A percentile compares a stretch with the other conserved stretches of the same genome.
Conservation (phyloP, 2,113 vertebrate species). For the Scomber scombrus region DNA sequence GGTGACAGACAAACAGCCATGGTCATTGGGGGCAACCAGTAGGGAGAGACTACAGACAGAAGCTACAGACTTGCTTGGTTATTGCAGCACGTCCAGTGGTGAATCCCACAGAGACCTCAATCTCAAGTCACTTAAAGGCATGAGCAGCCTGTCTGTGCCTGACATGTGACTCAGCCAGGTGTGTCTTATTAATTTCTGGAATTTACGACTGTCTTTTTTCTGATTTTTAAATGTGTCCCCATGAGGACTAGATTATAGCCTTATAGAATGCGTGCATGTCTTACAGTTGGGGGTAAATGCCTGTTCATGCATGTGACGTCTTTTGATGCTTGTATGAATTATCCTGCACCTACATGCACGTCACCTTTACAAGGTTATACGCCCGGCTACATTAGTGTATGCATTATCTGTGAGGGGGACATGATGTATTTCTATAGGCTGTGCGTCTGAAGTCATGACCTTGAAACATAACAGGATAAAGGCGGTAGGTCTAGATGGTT, state of each 20-base stretch:
- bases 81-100: constrained; percentile 39
- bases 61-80: constrained; percentile 31
- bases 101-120: constrained; percentile 48
- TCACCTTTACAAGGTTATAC: constrained; percentile 67
- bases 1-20: constrained; percentile 65
- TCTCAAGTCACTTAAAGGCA: constrained; percentile 44
- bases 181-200: constrained; percentile 52
- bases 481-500: constrained; percentile 10
- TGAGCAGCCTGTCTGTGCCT: background rate
- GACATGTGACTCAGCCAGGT: constrained; percentile 59
- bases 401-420: constrained; percentile 35
- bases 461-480: constrained; percentile 51
- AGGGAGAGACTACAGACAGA: constrained; percentile 61
- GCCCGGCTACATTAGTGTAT: background rate
- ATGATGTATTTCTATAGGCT: constrained; percentile 40
- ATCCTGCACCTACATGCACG: constrained; percentile 7
- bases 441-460: constrained; percentile 48
- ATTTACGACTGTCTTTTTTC: constrained; percentile 65
- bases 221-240: constrained; percentile 9
- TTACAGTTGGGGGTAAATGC: background rate
- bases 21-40: constrained; percentile 63
- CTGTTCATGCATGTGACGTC: constrained; percentile 24
- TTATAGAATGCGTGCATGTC: background rate
- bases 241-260: background rate
- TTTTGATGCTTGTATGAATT: constrained; percentile 36